These are phyloP conservation scores for Desmophyllum pertusum DNA, from an alignment of 92 coral and sea anemone genomes.

Conservation along the genomic window DNA sequence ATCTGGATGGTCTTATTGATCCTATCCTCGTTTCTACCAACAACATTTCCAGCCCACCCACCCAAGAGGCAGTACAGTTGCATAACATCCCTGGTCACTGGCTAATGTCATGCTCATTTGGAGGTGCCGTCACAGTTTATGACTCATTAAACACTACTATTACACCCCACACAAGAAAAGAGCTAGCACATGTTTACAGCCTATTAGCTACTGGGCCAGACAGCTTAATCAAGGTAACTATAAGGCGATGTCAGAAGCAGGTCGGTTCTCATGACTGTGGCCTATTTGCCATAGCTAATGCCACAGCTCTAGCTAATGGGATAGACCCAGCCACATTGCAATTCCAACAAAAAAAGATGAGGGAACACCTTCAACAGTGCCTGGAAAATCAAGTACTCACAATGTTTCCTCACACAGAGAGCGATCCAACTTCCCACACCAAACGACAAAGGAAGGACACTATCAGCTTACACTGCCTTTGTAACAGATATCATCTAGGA, in stretches of 20 bases:
- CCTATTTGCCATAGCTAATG: constrained; percentile 52
- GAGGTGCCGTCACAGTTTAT: constrained; percentile 29
- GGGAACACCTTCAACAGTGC: background rate
- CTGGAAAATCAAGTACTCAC: background rate
- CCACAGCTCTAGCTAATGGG: background rate
- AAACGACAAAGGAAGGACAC: background rate
- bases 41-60: background rate
- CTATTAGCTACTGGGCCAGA: background rate
- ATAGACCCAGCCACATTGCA: background rate
- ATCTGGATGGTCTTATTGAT: constrained; percentile 23
- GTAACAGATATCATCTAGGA: background rate
- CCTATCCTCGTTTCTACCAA: constrained; percentile 24
- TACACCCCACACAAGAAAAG: background rate
- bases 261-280: constrained; percentile 47
- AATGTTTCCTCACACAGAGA: background rate
- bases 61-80: constrained; percentile 5
- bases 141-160: constrained; percentile 19
- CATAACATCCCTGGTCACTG: constrained; percentile 31
- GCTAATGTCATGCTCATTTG: constrained; percentile 23
- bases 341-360: background rate
- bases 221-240: constrained; percentile 17
- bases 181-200: constrained; percentile 17
- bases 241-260: constrained; percentile 46
- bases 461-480: background rate
- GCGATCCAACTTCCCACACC: background rate